Percentiles rank a stretch among this genome's conserved stretches.
Conservation (phyloP, 1,140 invertebrate species). For the Solenopsis invicta region DNA sequence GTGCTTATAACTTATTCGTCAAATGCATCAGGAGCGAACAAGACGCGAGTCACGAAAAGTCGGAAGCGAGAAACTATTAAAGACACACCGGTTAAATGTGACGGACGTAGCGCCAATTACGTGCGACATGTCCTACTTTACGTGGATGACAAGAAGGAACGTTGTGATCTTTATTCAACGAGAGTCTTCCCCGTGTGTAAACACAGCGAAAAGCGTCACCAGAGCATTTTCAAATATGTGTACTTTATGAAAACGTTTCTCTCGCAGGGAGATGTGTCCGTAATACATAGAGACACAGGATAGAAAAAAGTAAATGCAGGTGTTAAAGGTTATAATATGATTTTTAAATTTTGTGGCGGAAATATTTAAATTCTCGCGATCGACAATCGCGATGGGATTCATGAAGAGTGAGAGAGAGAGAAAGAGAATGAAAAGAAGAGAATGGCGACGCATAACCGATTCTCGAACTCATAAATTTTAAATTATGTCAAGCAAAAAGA, state of each 20-base stretch:
- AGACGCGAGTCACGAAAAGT: background rate
- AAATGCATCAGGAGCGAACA: background rate
- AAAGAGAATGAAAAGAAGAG: conserved; percentile 61
- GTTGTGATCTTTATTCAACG: conserved; percentile 14
- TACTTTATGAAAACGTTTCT: conserved; percentile 65
- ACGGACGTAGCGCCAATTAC: conserved; percentile 39
- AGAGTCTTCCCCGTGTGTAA: conserved; percentile 38
- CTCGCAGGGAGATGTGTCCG: conserved; percentile 33
- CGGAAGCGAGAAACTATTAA: conserved; percentile 44
- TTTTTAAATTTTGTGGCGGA: conserved; percentile 82
- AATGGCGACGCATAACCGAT: conserved; percentile 80
- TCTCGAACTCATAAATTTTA: conserved; percentile 86
- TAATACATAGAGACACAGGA: background rate
- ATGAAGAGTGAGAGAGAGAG: conserved; percentile 47
- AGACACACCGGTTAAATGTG: conserved; percentile 27
- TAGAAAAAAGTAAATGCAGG: conserved; percentile 13
- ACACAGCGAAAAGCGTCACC: conserved; percentile 7
- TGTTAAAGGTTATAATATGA: conserved; percentile 80
- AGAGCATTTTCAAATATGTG: conserved; percentile 4
- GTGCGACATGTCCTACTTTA: conserved; percentile 42
- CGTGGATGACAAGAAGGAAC: conserved; percentile 9
- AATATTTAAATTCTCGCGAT: background rate
- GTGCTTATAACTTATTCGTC: background rate
- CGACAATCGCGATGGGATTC: conserved; percentile 17
- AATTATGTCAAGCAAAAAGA: conserved; percentile 85